Base-by-base conservation (phyloP, 2,113 vertebrate genomes). In the Pholis gunnellus region DNA sequence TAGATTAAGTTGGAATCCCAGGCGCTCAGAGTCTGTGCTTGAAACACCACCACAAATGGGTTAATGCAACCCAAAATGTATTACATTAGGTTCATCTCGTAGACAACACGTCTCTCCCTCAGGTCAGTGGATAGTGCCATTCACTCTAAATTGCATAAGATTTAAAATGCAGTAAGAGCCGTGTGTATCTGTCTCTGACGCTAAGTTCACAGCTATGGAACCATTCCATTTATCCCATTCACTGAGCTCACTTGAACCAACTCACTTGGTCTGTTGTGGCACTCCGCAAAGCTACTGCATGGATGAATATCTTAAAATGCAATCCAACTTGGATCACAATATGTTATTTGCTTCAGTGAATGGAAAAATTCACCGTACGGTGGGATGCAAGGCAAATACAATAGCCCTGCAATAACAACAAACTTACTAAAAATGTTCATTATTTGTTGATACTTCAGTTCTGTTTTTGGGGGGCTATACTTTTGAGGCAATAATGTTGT, bases 61-160 rank as follows among this genome's bases (percentile, higher is more conserved):
- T 95, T 97, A 97, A 97, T 97, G 96, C 97, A 96, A 96, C 95
- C 95, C 95, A 97, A 97, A 97, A 97, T 97, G 96, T 95, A 97
- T 97, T 97, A 97, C 96, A 97, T 97, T 96, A 97, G 94, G 95
- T 96, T 96, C 95, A 96, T 96, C 94, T 97, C 92, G 94, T 92
- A 96, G 96, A 96, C 95, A 92, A 60, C 69, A 40, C 8, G 92
- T 95, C 93, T 95, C 96, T 91, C 92, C 91, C 92, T 95, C 34
- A 96, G 95, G 95, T 95, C 92, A 95, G 88, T 91, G 10, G 9
- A 5, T 29, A 52, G 3, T 60, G 36, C 8, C 3, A 70, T 60
- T 82, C 27, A 42, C 65, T 42, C 42, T 34, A 17, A 60, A 61
- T 1, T 31, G 2, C 25, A 38, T 34, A n/a, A 0, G 1, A 6